phyloP scores from a whole-genome alignment of 1,140 invertebrate genomes.

The Lepidurus couesii region DNA sequence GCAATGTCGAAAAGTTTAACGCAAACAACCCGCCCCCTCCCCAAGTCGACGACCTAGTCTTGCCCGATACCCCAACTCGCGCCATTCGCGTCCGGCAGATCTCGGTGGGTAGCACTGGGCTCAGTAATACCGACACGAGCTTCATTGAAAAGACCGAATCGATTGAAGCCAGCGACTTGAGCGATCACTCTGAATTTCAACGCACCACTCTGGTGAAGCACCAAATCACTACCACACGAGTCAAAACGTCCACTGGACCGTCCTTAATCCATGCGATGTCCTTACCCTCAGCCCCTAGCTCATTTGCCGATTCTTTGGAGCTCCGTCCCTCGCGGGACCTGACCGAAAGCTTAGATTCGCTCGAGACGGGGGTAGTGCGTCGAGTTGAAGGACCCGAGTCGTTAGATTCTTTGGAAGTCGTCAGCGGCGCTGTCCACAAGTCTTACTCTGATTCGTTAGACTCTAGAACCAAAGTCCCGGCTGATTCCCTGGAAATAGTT shows the following conservation, averaged over 20 bases:
- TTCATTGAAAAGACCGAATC: constrained; percentile 47
- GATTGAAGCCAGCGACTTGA: constrained; percentile 39
- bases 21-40: background rate
- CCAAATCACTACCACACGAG: background rate
- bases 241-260: background rate
- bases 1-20: constrained; percentile 60
- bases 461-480: constrained; percentile 39
- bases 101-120: constrained; percentile 13
- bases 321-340: constrained; percentile 43
- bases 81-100: constrained; percentile 10
- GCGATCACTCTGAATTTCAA: background rate
- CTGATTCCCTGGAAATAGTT: constrained; percentile 56
- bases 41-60: background rate
- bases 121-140: constrained; percentile 41
- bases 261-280: background rate
- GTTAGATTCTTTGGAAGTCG: constrained; percentile 38
- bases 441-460: constrained; percentile 22
- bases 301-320: constrained; percentile 55
- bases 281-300: background rate
- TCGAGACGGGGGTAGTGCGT: constrained; percentile 38
- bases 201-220: background rate
- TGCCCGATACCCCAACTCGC: background rate
- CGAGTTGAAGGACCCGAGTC: constrained; percentile 37
- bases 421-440: constrained; percentile 30
- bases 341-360: constrained; percentile 37